These are phyloP conservation scores for Sorex maritimensis DNA, from an alignment of 2,797 vertebrate species.

Conservation along the genomic window DNA sequence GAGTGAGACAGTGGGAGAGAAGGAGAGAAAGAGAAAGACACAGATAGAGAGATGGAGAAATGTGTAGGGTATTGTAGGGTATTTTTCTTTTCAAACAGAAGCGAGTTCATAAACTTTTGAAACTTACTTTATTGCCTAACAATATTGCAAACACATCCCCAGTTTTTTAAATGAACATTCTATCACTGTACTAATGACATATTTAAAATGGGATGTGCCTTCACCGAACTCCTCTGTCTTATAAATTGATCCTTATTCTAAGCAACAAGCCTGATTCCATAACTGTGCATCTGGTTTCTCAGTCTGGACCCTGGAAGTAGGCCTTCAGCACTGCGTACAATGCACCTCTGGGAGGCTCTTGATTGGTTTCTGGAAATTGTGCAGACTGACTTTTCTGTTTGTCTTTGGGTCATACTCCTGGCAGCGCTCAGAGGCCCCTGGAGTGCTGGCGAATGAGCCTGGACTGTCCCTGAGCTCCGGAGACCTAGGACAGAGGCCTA, in stretches of 20 bases:
- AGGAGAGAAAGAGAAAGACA: no score
- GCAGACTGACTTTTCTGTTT: not conserved
- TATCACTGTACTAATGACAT: not conserved
- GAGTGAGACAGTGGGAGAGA: not conserved
- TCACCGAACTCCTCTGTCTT: not conserved
- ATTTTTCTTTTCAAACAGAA: slow-evolving; percentile 23
- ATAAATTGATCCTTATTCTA: no score
- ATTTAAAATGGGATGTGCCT: not conserved
- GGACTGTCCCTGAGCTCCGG: no score
- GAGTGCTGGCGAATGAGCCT: no score
- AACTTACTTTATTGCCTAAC: not conserved
- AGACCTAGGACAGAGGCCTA: no score
- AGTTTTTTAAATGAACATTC: not conserved
- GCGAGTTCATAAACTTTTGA: not conserved
- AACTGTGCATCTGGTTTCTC: no score
- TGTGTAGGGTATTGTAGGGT: not conserved
- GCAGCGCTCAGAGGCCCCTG: no score
- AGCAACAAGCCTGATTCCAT: no score
- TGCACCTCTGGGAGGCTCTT: no score
- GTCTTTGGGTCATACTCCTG: not conserved
- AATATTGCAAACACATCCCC: not conserved
- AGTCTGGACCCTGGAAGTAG: no score
- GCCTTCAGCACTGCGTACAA: no score
- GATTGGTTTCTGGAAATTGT: no score
- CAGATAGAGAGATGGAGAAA: not conserved